Base-by-base conservation (phyloP, 2,888 invertebrate species). In the Chouioia cunea region DNA sequence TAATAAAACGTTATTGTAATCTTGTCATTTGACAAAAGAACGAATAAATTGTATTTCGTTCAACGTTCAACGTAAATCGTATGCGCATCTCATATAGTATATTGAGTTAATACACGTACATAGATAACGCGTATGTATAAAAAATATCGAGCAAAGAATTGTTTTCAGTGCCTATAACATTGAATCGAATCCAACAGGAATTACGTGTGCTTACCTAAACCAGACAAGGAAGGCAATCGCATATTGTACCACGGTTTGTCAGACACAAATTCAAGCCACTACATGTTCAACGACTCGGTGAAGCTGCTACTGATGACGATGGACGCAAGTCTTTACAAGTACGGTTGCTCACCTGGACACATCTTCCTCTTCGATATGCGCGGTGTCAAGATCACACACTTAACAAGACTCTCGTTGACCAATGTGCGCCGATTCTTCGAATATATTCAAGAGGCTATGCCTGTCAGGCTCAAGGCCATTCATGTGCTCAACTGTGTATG, bases 341-440 rank as follows among this genome's bases (percentile, higher is more conserved):
- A 89, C 4, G 91, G 92, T 1, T 90, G 91, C 3, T 88, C 88
- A 12, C 88, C 88, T 0, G 93, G 92, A 0, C 88, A 90, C 73
- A 86, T 92, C 27, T 90, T 92, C 79, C 86, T 93, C 0, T 90
- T 92, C 74, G 92, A 93, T 80, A 91, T 92, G 89, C 85, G 86
- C 48, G 91, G 91, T 0, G 91, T 91, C 0, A 87, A 87, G 71
- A 82, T 91, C 22, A 87, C 89, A 0, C 91, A 92, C 80, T 80
- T 92, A 15, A 88, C 90, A 2, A 84, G 89, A 77, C 84, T 91
- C 16, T 89, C 90, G 71, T 83, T 91, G 67, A 87, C 88, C 62
- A 85, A 89, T 0, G 82, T 92, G 0, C 88, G 89, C 50, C 89
- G 89, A 79, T 91, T 91, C 82, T 90, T 92, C 85, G 87, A 88